Percentiles rank a stretch among this genome's conserved stretches.
Conservation (phyloP, 2,888 invertebrate genomes). For the Drosophila testacea region DNA sequence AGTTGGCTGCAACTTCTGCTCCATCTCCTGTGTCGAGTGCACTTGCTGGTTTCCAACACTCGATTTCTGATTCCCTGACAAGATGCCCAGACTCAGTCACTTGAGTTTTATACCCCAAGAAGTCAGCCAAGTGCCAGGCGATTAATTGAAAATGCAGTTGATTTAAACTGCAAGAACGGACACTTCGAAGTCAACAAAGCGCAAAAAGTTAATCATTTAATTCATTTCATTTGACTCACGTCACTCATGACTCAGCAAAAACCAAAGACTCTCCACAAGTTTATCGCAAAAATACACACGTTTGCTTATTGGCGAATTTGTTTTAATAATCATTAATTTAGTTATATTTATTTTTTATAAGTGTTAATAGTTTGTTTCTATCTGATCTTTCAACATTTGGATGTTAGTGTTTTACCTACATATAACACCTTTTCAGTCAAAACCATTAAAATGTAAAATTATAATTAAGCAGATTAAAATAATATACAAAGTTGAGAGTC, state of each 20-base stretch:
- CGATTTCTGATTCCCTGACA: conserved; percentile 18
- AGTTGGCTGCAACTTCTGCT: conserved; percentile 37
- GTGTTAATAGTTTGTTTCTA: conserved; percentile 5
- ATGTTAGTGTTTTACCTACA: no score
- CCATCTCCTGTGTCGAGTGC: conserved; percentile 19
- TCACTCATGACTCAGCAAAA: conserved; percentile 11
- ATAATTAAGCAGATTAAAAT: no score
- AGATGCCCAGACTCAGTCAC: conserved; percentile 43
- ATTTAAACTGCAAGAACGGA: conserved; percentile 3
- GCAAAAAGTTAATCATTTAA: conserved; percentile 25
- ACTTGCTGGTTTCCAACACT: neutral
- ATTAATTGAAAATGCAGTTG: conserved; percentile 64
- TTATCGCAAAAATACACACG: neutral
- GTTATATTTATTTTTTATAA: no score
- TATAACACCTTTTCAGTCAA: no score
- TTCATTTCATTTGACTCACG: neutral
- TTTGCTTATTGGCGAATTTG: neutral
- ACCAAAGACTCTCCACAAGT: neutral
- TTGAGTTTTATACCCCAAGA: conserved; percentile 56
- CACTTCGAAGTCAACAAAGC: conserved; percentile 19
- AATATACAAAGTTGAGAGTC: no score
- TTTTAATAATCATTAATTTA: neutral
- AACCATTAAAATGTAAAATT: no score
- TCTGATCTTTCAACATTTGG: neutral
- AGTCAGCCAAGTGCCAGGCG: conserved; percentile 72